These are phyloP conservation scores for Apaloderma vittatum DNA, from an alignment of 2,113 vertebrate genomes.

Conservation along the genomic window DNA sequence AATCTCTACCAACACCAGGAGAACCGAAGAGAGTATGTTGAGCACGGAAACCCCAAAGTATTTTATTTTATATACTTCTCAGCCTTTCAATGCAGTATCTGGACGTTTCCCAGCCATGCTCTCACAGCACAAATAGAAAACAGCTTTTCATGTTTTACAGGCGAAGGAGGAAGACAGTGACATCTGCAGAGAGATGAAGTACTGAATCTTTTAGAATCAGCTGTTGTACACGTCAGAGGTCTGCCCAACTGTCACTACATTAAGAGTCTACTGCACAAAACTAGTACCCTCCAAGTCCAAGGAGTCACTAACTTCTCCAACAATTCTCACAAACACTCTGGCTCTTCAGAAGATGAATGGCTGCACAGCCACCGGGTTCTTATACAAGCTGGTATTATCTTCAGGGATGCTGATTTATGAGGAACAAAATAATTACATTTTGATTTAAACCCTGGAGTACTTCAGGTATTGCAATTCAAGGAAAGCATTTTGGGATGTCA, in stretches of 20 bases:
- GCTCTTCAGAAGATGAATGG: not conserved
- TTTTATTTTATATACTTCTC: not conserved
- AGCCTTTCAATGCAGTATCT: not conserved
- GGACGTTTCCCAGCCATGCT: not conserved
- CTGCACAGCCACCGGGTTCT: not conserved
- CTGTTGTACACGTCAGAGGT: not conserved
- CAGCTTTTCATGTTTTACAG: not conserved
- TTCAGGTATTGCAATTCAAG: constrained; percentile 26
- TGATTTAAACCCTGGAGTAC: constrained; percentile 46
- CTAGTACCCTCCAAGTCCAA: not conserved
- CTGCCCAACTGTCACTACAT: too few species aligned
- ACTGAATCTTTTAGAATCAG: not conserved
- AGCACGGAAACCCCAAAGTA: accelerated
- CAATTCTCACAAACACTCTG: not conserved
- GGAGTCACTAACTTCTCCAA: not conserved
- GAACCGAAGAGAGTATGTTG: accelerated
- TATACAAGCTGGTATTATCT: not conserved
- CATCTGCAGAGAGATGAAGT: not conserved
- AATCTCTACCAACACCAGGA: not conserved
- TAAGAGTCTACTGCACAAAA: not conserved
- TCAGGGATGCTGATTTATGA: constrained; percentile 39
- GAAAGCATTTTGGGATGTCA: not conserved
- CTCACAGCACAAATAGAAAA: not conserved
- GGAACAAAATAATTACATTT: constrained; percentile 56
- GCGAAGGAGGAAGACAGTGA: not conserved